These are phyloP conservation scores for Napeogenes inachia DNA, from an alignment of 2,888 invertebrate species.

Conservation along the genomic window DNA sequence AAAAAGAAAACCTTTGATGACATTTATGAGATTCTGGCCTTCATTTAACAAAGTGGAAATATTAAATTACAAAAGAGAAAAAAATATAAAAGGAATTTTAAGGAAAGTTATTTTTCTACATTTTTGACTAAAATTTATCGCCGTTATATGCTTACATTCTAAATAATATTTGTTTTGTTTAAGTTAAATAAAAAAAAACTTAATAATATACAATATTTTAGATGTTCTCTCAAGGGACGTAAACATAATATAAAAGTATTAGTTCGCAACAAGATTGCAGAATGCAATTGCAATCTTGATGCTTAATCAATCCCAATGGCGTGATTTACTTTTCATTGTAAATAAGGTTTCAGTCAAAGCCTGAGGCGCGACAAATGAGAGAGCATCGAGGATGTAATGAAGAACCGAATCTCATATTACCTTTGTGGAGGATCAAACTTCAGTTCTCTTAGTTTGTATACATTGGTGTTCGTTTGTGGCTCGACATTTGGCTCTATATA, in stretches of 20 bases:
- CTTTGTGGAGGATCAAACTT: conserved; percentile 5
- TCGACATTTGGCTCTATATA: background rate
- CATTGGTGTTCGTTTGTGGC: background rate
- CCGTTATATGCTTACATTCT: background rate
- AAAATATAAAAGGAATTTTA: background rate
- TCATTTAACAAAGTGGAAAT: conserved; percentile 4
- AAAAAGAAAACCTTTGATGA: conserved; percentile 2
- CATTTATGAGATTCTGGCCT: conserved; percentile 5
- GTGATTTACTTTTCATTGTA: conserved; percentile 67
- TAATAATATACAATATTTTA: no score
- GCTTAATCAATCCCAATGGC: conserved; percentile 57
- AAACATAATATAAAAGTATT: conserved; percentile 1
- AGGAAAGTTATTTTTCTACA: background rate
- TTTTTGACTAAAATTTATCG: background rate
- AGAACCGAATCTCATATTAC: conserved; percentile 12
- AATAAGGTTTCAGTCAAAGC: conserved; percentile 43
- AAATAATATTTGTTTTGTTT: background rate
- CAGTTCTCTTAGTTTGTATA: conserved; percentile 1
- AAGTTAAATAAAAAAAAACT: no score
- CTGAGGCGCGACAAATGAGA: conserved; percentile 6
- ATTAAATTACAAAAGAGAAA: conserved; percentile 4
- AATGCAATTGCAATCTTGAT: conserved; percentile 53
- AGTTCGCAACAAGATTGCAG: conserved; percentile 45
- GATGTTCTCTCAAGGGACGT: no score
- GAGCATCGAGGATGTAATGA: conserved; percentile 13